Evolutionary conservation across 1,140 invertebrate genomes (phyloP), one percentile per base, ranked within the genome.

Genomic region (Achatina immaculata): DNA sequence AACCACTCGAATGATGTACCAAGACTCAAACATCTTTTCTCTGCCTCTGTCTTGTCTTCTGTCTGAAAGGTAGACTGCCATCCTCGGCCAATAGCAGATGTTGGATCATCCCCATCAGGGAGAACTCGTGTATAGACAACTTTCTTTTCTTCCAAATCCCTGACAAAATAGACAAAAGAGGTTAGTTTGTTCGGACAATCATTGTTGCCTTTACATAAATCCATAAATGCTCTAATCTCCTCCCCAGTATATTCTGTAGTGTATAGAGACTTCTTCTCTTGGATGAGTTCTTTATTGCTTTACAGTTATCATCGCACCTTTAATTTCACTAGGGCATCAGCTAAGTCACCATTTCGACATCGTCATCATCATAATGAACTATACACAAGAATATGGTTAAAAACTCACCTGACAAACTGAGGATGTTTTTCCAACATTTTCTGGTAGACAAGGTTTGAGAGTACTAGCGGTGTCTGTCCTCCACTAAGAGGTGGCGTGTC

Each of bases 31-130:
- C 83, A 84, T 73, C 84, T 86, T 65, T 73, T 77, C 69, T 89
- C 87, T 0, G 85, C 88, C 58, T 84, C 86, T 66, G 43, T 62
- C 68, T 79, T 83, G 55, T 84, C 79, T 6, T 66, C 42, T 19
- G 87, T 89, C 43, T 82, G 83, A 76, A 84, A 88, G 0, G 88
- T 89, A 11, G 86, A 87, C 65, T 86, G 81, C 88, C 88, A 89
- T 4, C 87, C 85, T 40, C 88, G 82, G 7, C 87, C 87, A 16
- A 86, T 86, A 1, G 85, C 80, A 1, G 85, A 87, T 3, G 69
- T 72, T 0, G 82, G 82, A 45, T 88, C 86, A 78, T 87, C 86
- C 0, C 78, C 84, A n/a, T 86, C 82, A 0, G 86, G 84, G 31
- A 87, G 36, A 9, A 88, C 82, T 55, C 88, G 62, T 0, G 83